Evolutionary conservation across 2,113 vertebrate species (phyloP), one percentile per base, ranked within the genome.

Genomic region (Anthoscopus minutus): DNA sequence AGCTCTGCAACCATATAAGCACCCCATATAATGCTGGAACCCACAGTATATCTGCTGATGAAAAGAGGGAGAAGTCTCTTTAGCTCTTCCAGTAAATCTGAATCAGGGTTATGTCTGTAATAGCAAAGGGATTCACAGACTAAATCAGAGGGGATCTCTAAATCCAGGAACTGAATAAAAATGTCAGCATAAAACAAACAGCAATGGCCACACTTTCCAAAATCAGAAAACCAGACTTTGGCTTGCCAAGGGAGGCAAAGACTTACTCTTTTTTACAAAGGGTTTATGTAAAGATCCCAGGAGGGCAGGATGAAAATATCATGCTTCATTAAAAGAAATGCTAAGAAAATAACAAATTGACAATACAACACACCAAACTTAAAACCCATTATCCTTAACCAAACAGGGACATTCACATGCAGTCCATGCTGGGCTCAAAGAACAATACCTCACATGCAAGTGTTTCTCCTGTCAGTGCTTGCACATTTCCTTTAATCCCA

Each of bases 1-100:
- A 13, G 11, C 11, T 54, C 33, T 60, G 44, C 69, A 56, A 51
- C 65, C 48, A 5, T 53, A 1, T 11, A 74, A 66, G 24, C 1
- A 3, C 22, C n/a, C 16, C 1, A 0, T 15, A 3, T 8, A 78
- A 42, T 3, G 2, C 38, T 40, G 70, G 48, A 64, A n/a, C 11
- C 10, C 30, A 42, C 23, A n/a, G 38, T 47, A 17, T 17, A 28
- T 31, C n/a, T 4, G 2, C 42, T 71, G 65, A 27, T 91, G 61
- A 62, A 95, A 62, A 66, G 20, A 81, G 25, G 27, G 42, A 73
- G 37, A 81, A 73, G 31, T 18, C 53, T 53, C 45, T 66, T 60
- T 25, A 86, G 28, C 16, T 87, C 38, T 79, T 78, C 25, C 23
- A 85, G 65, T 58, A 92, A 71, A 87, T 70, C 45, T 81, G 53